A percentile compares a stretch with the other conserved stretches of the same genome.
These are phyloP conservation scores for Dendrophyllia cribrosa DNA, from an alignment of 64 coral and sea anemone genomes.

Conservation along the genomic window DNA sequence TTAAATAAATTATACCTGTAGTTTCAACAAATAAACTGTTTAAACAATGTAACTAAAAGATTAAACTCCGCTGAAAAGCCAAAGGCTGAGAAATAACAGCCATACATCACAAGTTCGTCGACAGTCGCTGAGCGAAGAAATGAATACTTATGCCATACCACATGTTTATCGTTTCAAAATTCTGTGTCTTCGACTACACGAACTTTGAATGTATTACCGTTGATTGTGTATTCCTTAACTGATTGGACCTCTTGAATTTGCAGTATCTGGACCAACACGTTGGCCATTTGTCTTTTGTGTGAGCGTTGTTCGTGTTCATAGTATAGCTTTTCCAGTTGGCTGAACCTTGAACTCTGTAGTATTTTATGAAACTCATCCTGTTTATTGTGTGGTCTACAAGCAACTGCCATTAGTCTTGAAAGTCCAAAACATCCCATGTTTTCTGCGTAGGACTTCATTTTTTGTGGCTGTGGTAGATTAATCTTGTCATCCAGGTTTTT, in stretches of 20 bases:
- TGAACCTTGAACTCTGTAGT: slow-evolving; percentile 39
- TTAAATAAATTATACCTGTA: no score
- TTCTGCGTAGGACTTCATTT: not conserved
- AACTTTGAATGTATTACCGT: slow-evolving; percentile 27
- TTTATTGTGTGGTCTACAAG: not conserved
- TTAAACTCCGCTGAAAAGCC: no score
- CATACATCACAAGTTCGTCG: no score
- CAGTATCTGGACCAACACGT: slow-evolving; percentile 11
- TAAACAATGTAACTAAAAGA: no score
- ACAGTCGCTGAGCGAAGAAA: no score
- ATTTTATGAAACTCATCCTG: slow-evolving; percentile 17
- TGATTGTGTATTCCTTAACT: slow-evolving; percentile 3
- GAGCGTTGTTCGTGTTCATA: slow-evolving; percentile 20
- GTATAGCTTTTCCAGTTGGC: slow-evolving; percentile 42
- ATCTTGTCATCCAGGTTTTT: not conserved
- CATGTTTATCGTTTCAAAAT: not conserved
- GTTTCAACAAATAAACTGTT: no score
- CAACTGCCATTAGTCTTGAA: not conserved
- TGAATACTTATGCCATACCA: no score
- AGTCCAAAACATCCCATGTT: slow-evolving; percentile 24
- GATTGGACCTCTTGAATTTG: slow-evolving; percentile 26
- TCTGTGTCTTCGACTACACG: slow-evolving; percentile 37
- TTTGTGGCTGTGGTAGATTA: not conserved
- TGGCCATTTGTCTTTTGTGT: slow-evolving; percentile 7
- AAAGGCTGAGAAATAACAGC: no score